Conservation (phyloP, 2,797 vertebrate genomes). For the Knipowitschia caucasica region DNA sequence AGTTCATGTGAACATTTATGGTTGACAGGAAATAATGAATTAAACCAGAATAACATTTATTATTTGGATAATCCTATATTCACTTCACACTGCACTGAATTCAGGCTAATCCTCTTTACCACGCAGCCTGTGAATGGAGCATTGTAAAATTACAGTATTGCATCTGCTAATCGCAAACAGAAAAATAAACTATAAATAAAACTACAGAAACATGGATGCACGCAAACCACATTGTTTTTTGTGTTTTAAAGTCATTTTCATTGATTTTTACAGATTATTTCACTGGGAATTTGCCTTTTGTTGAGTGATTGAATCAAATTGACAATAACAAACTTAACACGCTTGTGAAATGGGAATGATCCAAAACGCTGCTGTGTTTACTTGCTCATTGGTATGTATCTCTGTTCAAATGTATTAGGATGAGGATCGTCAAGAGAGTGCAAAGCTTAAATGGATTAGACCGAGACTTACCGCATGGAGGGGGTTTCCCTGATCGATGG, state of each 20-base stretch:
- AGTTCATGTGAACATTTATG: neutral
- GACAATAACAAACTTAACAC: too few species aligned
- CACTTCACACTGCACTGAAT: constrained; percentile 1
- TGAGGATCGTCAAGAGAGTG: neutral
- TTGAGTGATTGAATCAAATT: too few species aligned
- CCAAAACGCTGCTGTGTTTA: too few species aligned
- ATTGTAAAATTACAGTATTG: constrained; percentile 19
- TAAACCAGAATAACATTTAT: neutral
- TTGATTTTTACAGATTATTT: too few species aligned
- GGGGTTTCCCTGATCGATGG: constrained; percentile 95
- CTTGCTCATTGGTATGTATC: neutral
- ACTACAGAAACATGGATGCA: neutral
- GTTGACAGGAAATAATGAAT: neutral
- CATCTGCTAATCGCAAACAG: constrained; percentile 24
- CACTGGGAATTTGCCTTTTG: too few species aligned
- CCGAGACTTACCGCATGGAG: constrained; percentile 86
- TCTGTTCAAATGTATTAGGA: neutral
- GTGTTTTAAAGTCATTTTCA: too few species aligned
- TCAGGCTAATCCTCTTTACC: constrained; percentile 26
- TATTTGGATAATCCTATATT: constrained; percentile 20
- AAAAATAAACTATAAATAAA: neutral
- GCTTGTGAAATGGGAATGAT: too few species aligned
- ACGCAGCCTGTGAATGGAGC: constrained; percentile 24
- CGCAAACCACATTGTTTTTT: too few species aligned
- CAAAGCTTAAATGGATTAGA: neutral